Percentiles rank a stretch among this genome's conserved stretches.
Conservation (phyloP, 2,113 vertebrate species). For the Dendrocopos noguchii region DNA sequence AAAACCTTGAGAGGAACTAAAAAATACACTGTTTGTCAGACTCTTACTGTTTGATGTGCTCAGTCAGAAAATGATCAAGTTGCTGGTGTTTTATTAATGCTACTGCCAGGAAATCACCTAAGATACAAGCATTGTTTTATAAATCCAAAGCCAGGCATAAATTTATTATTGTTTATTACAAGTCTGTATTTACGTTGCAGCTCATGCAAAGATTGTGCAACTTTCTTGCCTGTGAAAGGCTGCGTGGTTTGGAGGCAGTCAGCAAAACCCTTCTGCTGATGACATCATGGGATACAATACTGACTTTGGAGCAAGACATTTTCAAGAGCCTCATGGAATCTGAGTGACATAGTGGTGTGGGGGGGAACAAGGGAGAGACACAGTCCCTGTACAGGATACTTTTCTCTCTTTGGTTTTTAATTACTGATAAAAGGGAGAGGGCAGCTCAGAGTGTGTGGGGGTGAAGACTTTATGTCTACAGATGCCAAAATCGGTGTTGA, state of each 20-base stretch:
- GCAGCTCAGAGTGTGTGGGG: accelerated
- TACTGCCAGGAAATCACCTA: background rate
- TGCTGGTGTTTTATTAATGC: background rate
- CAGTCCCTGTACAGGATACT: accelerated
- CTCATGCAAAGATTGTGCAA: background rate
- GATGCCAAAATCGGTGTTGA: background rate
- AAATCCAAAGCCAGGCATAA: background rate
- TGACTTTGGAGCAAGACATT: background rate
- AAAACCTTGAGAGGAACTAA: slow-evolving; percentile 26
- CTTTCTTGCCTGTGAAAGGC: background rate
- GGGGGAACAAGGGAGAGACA: background rate
- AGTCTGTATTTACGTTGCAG: background rate
- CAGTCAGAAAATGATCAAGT: background rate
- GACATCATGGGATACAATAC: accelerated
- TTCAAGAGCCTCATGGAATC: background rate
- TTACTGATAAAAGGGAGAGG: background rate
- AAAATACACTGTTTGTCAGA: background rate
- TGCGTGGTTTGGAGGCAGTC: background rate
- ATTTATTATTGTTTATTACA: background rate
- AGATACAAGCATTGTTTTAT: background rate
- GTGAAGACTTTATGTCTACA: background rate
- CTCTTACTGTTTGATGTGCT: background rate
- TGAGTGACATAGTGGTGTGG: accelerated
- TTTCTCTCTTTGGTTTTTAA: background rate
- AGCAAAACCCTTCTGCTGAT: background rate